phyloP scores from a whole-genome alignment of 2,797 vertebrate species.

The Carcharodon carcharias region DNA sequence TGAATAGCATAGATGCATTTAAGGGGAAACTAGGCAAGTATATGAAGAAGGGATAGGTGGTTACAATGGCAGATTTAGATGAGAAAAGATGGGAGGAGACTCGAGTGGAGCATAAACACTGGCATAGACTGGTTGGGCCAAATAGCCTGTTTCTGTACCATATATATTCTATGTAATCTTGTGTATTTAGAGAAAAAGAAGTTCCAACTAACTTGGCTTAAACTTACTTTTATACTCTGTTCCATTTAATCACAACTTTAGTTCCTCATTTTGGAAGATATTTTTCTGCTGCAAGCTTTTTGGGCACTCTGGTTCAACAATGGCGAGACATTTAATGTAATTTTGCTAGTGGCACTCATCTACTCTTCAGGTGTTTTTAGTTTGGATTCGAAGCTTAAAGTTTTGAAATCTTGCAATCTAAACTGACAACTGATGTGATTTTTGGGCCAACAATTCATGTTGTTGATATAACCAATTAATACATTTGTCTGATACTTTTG shows the following conservation, averaged over 20 bases:
- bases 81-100: background rate
- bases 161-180: too few species aligned
- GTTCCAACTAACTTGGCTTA: too few species aligned
- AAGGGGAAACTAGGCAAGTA: background rate
- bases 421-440: too few species aligned
- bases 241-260: background rate
- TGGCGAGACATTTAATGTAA: background rate
- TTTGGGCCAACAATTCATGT: too few species aligned
- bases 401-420: too few species aligned
- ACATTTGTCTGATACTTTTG: too few species aligned
- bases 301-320: background rate
- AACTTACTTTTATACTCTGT: background rate
- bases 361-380: background rate
- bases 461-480: too few species aligned
- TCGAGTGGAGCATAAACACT: background rate
- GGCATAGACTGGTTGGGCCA: background rate
- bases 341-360: background rate
- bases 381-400: background rate
- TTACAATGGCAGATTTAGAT: too few species aligned
- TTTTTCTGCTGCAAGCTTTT: background rate
- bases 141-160: too few species aligned
- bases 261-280: background rate
- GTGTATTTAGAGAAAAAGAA: too few species aligned
- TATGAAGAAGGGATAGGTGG: too few species aligned
- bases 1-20: background rate